Evolutionary conservation across 2,113 vertebrate genomes (phyloP), one percentile per base, ranked within the genome.

Genomic region (Osmerus mordax): DNA sequence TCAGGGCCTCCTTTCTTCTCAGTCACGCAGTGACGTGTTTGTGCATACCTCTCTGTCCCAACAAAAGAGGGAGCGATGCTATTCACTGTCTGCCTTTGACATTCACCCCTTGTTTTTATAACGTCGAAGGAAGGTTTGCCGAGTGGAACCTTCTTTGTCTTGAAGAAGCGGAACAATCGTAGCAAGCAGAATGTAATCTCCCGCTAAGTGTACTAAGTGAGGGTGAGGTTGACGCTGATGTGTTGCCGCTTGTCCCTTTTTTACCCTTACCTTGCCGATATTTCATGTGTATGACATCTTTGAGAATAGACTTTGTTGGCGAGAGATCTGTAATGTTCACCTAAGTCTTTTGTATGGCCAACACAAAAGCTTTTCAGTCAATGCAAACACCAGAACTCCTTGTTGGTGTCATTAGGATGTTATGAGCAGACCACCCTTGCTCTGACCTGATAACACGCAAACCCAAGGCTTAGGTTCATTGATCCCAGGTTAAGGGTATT

Each of bases 101-200:
- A 82, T 89, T 87, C 86, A 77, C 86, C 85, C 83, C 84, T 85
- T 91, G 89, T 88, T 91, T 88, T 91, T 87, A 87, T 84, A 87
- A 78, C 88, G 85, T 86, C 85, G 64, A 69, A 83, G 79, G 84
- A 75, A 80, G 66, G 84, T 91, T 91, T 87, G 81, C 85, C 78
- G 79, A 88, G 83, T 70, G 78, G 72, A 81, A 62, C 85, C 67
- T 83, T 80, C 85, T 89, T 89, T 89, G 88, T 91, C 87, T 89
- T 78, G 75, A 77, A 79, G 79, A 62, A 72, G 51, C 8, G 80
- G 78, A 86, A 86, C 87, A 88, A 88, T 87, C 64, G 78, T 25
- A 65, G 76, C 74, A 21, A 62, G 80, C 79, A 87, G 81, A 85
- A 87, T 88, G 88, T 88, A 84, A 88, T 90, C 87, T 88, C 13